These are phyloP conservation scores for Parasteatoda tepidariorum DNA, from an alignment of 1,140 invertebrate genomes.

Conservation along the genomic window DNA sequence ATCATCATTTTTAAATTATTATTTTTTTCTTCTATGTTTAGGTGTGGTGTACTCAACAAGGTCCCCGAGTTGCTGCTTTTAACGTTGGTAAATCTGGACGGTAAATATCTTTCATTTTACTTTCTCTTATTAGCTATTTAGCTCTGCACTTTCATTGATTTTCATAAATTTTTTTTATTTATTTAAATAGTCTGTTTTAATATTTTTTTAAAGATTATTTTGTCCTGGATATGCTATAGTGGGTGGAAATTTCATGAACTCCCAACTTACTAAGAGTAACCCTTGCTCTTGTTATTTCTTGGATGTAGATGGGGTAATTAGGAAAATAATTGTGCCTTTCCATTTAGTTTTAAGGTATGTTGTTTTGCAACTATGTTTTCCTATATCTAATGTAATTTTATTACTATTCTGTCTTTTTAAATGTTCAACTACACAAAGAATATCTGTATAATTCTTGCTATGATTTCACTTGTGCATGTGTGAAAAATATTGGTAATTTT, in stretches of 20 bases:
- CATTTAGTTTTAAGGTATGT: slow-evolving; percentile 82
- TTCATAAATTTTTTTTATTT: too few relatives aligned
- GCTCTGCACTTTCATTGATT: too few relatives aligned
- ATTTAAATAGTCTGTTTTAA: too few relatives aligned
- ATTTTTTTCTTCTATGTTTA: too few relatives aligned
- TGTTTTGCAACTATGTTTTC: not conserved
- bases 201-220: slow-evolving; percentile 72
- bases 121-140: too few relatives aligned
- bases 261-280: slow-evolving; percentile 71
- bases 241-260: slow-evolving; percentile 74
- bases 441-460: too few relatives aligned
- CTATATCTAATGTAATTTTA: not conserved
- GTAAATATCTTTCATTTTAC: slow-evolving; percentile 67
- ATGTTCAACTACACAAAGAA: not conserved
- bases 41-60: slow-evolving; percentile 83
- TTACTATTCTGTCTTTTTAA: not conserved
- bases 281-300: slow-evolving; percentile 82
- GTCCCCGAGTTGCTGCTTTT: slow-evolving; percentile 89
- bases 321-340: slow-evolving; percentile 87
- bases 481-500: too few relatives aligned
- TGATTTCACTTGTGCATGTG: too few relatives aligned
- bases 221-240: slow-evolving; percentile 84
- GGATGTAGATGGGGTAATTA: slow-evolving; percentile 82
- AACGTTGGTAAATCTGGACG: slow-evolving; percentile 84
- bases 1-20: too few relatives aligned